Base-by-base conservation (phyloP, 2,113 vertebrate genomes). In the Cyprinus carpio region DNA sequence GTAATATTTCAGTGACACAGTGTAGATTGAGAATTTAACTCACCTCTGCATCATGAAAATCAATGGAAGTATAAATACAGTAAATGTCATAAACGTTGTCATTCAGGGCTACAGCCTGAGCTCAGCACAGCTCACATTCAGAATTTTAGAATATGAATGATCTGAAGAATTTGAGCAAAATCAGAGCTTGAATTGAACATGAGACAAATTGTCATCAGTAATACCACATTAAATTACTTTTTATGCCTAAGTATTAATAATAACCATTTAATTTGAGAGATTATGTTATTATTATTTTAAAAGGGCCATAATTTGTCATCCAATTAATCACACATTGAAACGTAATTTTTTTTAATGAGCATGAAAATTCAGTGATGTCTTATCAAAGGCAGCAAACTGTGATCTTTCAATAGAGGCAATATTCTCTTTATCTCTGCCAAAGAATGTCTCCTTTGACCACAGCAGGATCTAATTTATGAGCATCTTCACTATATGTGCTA, bases 391-490 rank as follows among this genome's bases (percentile, higher is more conserved):
- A 83, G 84, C 78, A 77, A 87, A 87, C 88, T 92, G 81, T 92
- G 90, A 92, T 92, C 87, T 90, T 84, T 62, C 84, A 81, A 84
- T 78, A 69, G 89, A 84, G 84, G 40, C 40, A 91, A 87, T 62
- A 85, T 89, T 92, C 87, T 91, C 83, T 89, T 92, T 89, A 90
- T 92, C 84, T 88, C 83, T 85, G 83, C 90, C 89, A 93, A 92
- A 89, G 77, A 91, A 85, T 83, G 88, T 84, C 84, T 92, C 89
- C 75, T 91, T 91, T 87, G 92, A 91, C 90, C 87, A 87, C 83
- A 89, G 85, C 90, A 90, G 89, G 80, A 90, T 92, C 91, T 92
- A 85, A 93, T 92, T 93, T 91, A 51, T 92, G 92, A 90, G 83
- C 76, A 69, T 87, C 90, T 90, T 84, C 79, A 89, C 87, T 92